A percentile compares a stretch with the other conserved stretches of the same genome.
Conservation (phyloP, 2,113 vertebrate species). For the Sarotherodon lohbergeri region DNA sequence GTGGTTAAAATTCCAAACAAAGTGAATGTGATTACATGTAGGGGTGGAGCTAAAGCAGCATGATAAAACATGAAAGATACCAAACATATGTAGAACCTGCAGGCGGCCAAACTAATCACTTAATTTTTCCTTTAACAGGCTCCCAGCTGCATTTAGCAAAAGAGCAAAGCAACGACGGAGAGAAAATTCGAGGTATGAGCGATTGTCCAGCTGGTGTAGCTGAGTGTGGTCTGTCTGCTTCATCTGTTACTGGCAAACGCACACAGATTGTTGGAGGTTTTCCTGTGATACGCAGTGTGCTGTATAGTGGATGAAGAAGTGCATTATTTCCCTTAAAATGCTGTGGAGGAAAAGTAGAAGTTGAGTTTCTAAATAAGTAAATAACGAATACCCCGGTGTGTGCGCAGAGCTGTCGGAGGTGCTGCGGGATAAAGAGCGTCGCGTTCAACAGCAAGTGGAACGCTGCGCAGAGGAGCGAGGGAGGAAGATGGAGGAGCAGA, state of each 20-base stretch:
- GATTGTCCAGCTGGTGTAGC: slow-evolving; percentile 7
- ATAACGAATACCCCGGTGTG: neutral
- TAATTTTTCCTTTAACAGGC: slow-evolving; percentile 19
- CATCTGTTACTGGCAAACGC: slow-evolving; percentile 1
- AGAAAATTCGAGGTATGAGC: slow-evolving; percentile 78
- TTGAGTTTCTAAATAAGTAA: neutral
- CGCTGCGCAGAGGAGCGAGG: slow-evolving; percentile 83
- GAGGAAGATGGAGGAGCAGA: slow-evolving; percentile 84
- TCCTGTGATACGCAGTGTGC: neutral
- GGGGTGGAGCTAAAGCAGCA: neutral
- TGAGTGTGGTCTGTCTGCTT: neutral
- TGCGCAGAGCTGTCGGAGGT: slow-evolving; percentile 75
- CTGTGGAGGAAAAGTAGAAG: neutral
- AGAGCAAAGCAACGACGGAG: slow-evolving; percentile 79
- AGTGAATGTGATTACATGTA: neutral
- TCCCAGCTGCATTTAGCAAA: slow-evolving; percentile 75
- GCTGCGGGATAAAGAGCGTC: slow-evolving; percentile 84
- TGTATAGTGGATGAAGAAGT: neutral
- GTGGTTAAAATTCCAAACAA: neutral
- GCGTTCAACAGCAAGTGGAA: slow-evolving; percentile 82
- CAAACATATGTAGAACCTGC: neutral
- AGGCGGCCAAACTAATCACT: neutral
- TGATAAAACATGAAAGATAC: neutral
- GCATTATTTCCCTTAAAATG: neutral
- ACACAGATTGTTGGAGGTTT: neutral